Base-by-base conservation (phyloP, 1,140 invertebrate species). In the Oedothorax gibbosus region DNA sequence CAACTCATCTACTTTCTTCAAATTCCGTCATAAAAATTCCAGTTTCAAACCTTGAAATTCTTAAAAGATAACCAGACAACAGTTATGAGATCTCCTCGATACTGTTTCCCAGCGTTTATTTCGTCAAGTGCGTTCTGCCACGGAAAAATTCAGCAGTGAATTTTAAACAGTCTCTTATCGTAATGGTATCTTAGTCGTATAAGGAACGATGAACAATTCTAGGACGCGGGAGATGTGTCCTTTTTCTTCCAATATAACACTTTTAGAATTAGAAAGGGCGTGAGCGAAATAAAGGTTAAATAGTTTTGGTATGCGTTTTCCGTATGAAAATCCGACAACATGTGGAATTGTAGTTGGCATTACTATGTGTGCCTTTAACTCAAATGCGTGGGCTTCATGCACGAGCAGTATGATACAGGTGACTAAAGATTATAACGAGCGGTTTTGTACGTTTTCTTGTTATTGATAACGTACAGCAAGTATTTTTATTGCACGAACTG, bases 271-370 rank as follows among this genome's bases (percentile, higher is more conserved):
- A 2, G 50, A n/a, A n/a, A 57, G 72, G 72, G 72, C 72, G 72
- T 75, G 72, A 53, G 50, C 20, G 5, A 12, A 15, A 54, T 18
- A 15, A 75, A 75, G 18, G 7, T 49, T 35, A 35, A 21, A 57
- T 75, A 51, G 56, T 75, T 75, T 71, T n/a, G 1, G 2, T 62
- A 18, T 35, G 35, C 72, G 60, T 56, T 56, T 57, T 57, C 72
- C 49, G 72, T 75, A 15, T 35, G 11, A 15, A 75, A 56, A 75
- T 21, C 14, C 20, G 56, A 60, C 72, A 35, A 60, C 72, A 57
- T 75, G 21, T 57, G 49, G 50, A 75, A 75, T 57, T 75, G 21
- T 57, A 75, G 20, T 57, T 56, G 18, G 72, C 60, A 57, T 75
- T 75, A 57, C 72, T 49, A 57, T 49, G 11, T 21, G 21, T 71